A percentile compares a stretch with the other conserved stretches of the same genome.
phyloP scores from a whole-genome alignment of 2,113 vertebrate species.

The Rattus rattus region DNA sequence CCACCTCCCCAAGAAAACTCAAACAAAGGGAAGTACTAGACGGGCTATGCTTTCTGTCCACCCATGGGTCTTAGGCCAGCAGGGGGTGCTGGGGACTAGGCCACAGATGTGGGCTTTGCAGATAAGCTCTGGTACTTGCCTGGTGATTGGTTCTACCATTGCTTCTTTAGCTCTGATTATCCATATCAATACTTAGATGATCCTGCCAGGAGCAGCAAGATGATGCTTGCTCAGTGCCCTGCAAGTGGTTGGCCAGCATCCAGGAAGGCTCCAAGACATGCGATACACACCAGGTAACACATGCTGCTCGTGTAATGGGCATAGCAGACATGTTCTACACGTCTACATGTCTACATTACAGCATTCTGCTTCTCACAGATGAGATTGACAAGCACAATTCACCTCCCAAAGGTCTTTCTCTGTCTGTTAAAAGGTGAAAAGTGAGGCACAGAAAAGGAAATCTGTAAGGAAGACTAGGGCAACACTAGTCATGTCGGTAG shows the following conservation, averaged over 20 bases:
- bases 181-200: background rate
- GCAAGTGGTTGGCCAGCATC: background rate
- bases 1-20: background rate
- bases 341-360: background rate
- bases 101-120: background rate
- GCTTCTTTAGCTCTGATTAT: background rate
- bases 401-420: background rate
- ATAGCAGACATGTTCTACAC: background rate
- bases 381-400: background rate
- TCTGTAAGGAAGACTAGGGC: background rate
- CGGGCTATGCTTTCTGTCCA: background rate
- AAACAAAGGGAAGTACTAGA: too few species aligned
- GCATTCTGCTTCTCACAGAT: background rate
- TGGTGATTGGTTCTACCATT: background rate
- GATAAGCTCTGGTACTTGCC: background rate
- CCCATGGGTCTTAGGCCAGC: background rate
- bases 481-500: background rate
- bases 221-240: background rate
- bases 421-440: background rate
- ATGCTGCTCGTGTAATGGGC: too few species aligned
- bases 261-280: background rate
- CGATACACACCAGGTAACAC: fast-evolving
- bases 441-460: background rate
- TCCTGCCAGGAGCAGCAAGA: background rate
- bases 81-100: background rate